These are phyloP conservation scores for Glaucidium brasilianum DNA, from an alignment of 2,113 vertebrate genomes.

Conservation along the genomic window DNA sequence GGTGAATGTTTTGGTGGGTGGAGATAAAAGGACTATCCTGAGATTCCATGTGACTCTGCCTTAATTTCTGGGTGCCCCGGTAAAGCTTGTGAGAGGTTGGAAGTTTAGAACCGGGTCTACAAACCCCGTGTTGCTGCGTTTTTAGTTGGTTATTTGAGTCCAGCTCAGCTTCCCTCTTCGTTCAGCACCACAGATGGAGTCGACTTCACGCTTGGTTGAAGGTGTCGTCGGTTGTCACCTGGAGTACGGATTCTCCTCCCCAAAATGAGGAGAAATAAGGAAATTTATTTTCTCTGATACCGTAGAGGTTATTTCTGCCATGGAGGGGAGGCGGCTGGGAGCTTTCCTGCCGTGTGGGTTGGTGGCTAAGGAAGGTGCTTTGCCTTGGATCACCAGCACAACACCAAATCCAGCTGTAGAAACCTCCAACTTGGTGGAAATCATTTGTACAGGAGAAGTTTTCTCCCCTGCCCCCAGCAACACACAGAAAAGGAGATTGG, in stretches of 20 bases:
- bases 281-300: not conserved
- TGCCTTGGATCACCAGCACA: fast-evolving
- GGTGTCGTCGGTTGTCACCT: not conserved
- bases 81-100: not conserved
- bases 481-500: not conserved
- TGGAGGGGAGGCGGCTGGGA: not conserved
- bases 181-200: not conserved
- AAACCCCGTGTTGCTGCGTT: fast-evolving
- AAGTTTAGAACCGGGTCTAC: not conserved
- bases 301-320: not conserved
- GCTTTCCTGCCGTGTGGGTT: not conserved
- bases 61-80: not conserved
- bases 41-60: not conserved
- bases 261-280: not conserved
- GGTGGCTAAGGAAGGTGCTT: not conserved
- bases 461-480: not conserved
- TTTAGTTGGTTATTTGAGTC: not conserved
- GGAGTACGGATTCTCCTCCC: not conserved
- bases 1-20: not conserved
- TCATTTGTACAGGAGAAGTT: not conserved
- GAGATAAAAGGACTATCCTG: not conserved
- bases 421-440: not conserved
- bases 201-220: not conserved
- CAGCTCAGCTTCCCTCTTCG: not conserved
- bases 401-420: fast-evolving